phyloP scores from a whole-genome alignment of 2,888 invertebrate genomes.

The Germaria angustata region DNA sequence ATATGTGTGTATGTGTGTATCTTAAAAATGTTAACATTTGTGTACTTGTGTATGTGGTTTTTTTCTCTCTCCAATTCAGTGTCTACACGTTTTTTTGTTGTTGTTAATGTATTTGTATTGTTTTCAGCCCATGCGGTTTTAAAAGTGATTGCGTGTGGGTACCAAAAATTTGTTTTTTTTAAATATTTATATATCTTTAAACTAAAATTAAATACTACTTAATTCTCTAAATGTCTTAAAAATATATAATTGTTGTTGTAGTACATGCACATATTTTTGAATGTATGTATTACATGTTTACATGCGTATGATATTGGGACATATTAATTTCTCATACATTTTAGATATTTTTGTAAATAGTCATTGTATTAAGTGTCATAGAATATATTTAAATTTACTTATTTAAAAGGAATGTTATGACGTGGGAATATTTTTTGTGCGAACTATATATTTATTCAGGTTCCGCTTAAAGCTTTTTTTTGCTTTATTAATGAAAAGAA shows the following conservation, averaged over 20 bases:
- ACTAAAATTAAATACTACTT: slow-evolving; percentile 14
- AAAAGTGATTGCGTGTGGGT: neutral
- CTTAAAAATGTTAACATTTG: neutral
- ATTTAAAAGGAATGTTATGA: too few species aligned
- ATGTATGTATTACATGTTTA: too few species aligned
- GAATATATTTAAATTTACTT: too few species aligned
- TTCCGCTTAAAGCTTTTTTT: too few species aligned
- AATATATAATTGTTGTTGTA: neutral
- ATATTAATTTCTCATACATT: too few species aligned
- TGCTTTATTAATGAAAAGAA: too few species aligned
- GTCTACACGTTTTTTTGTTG: slow-evolving; percentile 36
- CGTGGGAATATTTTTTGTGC: too few species aligned
- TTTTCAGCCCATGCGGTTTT: slow-evolving; percentile 25
- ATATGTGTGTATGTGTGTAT: slow-evolving; percentile 16
- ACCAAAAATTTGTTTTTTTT: neutral
- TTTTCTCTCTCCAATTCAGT: neutral
- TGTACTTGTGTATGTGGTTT: neutral
- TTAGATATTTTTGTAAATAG: too few species aligned
- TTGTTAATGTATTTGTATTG: neutral
- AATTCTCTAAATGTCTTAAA: slow-evolving; percentile 13
- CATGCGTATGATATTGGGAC: too few species aligned
- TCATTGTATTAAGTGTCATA: too few species aligned
- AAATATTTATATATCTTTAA: slow-evolving; percentile 14
- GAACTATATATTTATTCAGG: too few species aligned
- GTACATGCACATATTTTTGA: too few species aligned